phyloP scores from a whole-genome alignment of 2,113 vertebrate species.

The Centropus bengalensis region DNA sequence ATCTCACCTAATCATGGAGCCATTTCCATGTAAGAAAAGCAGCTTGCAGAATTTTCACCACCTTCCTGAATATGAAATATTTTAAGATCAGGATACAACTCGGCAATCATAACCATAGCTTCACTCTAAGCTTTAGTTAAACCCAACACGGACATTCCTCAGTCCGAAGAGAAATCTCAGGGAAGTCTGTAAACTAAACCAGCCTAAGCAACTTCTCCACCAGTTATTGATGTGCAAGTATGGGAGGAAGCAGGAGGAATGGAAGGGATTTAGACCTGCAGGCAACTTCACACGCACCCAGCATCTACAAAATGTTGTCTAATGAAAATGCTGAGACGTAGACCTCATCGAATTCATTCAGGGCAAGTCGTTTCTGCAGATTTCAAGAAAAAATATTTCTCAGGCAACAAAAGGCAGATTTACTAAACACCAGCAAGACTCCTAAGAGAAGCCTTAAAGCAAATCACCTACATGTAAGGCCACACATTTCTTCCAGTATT shows the following conservation, averaged over 20 bases:
- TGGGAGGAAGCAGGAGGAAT: not conserved
- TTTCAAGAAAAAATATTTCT: not conserved
- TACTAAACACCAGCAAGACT: not conserved
- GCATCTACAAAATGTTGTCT: not conserved
- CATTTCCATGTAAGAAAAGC: not conserved
- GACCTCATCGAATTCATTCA: not conserved
- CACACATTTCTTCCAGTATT: not conserved
- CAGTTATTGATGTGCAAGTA: not conserved
- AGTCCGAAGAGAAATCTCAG: not conserved
- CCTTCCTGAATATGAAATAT: not conserved
- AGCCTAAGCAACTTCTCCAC: not conserved
- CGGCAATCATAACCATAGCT: not conserved
- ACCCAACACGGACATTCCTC: not conserved
- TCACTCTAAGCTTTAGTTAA: not conserved
- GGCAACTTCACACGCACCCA: not conserved
- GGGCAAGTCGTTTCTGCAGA: not conserved
- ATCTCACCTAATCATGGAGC: not conserved
- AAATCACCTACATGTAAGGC: not conserved
- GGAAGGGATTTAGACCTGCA: not conserved
- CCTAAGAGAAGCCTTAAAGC: not conserved
- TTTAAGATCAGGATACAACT: not conserved
- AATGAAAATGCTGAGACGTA: not conserved
- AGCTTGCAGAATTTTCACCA: not conserved
- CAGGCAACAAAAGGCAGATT: not conserved
- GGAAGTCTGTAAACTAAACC: not conserved